Conservation (phyloP, 2,113 vertebrate species). For the Cricetomys ansorgei region DNA sequence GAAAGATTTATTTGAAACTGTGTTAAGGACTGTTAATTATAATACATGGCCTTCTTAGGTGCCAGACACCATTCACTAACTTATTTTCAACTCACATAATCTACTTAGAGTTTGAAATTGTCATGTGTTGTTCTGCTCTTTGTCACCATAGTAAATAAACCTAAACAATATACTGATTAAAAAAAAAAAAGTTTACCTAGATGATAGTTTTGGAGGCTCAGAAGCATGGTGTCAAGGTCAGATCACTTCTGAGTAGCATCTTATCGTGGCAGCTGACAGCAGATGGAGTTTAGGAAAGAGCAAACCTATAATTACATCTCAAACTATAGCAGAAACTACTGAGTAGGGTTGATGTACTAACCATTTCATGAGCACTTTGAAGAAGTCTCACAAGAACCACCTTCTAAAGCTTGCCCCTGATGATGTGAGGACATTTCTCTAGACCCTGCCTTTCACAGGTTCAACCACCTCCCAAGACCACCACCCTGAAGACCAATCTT, state of each 20-base stretch:
- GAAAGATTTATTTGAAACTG: neutral
- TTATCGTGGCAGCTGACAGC: neutral
- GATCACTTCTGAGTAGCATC: neutral
- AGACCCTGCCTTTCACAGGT: neutral
- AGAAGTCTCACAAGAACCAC: neutral
- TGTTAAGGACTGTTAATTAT: neutral
- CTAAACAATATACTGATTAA: neutral
- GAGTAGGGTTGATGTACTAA: neutral
- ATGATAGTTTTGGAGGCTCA: neutral
- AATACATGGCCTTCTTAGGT: neutral
- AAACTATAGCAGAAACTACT: neutral
- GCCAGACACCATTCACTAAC: neutral
- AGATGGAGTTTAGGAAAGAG: neutral
- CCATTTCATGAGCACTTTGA: neutral
- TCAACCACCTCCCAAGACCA: neutral
- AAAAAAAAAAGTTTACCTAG: neutral
- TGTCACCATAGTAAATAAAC: neutral
- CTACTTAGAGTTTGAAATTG: conserved; percentile 7
- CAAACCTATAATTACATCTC: neutral
- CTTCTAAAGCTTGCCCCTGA: neutral
- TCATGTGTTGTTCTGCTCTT: neutral
- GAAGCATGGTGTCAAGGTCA: neutral
- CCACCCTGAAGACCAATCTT: neutral
- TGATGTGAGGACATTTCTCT: neutral
- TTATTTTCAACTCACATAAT: conserved; percentile 4